phyloP scores from a whole-genome alignment of 2,888 invertebrate genomes.

The Herminia tarsipennalis region DNA sequence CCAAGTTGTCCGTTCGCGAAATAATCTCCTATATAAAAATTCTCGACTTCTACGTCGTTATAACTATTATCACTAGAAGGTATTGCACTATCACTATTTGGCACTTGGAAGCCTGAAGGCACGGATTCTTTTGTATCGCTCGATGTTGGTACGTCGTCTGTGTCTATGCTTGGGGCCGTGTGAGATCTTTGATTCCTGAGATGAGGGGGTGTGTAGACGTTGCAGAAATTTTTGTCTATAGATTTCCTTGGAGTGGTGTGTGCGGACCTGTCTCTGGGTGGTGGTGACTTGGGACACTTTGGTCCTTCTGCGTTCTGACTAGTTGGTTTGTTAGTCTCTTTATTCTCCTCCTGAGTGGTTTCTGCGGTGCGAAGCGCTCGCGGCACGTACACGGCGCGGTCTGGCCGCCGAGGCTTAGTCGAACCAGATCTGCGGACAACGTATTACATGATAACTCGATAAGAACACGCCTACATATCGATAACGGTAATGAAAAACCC shows the following conservation, averaged over 20 bases:
- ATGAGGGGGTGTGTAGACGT: constrained; percentile 82
- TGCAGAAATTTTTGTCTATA: constrained; percentile 77
- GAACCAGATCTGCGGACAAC: constrained; percentile 68
- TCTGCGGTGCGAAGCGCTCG: constrained; percentile 86
- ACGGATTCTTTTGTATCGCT: constrained; percentile 67
- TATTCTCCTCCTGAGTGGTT: constrained; percentile 49
- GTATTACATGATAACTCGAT: constrained; percentile 22
- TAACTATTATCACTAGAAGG: constrained; percentile 78
- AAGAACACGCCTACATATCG: constrained; percentile 1
- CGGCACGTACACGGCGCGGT: constrained; percentile 92
- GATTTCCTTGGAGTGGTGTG: constrained; percentile 73
- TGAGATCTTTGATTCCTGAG: constrained; percentile 75
- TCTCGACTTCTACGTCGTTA: constrained; percentile 74
- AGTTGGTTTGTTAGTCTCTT: constrained; percentile 50
- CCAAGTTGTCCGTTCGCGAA: constrained; percentile 80
- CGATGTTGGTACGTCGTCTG: constrained; percentile 57
- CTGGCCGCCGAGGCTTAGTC: constrained; percentile 87
- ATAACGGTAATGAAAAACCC: constrained; percentile 3
- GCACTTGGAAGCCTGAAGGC: constrained; percentile 80
- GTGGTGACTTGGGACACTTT: constrained; percentile 74
- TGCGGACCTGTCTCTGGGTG: constrained; percentile 66
- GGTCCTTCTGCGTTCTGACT: constrained; percentile 55
- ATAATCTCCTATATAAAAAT: constrained; percentile 84
- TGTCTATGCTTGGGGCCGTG: constrained; percentile 63
- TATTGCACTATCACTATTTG: constrained; percentile 85